Percentiles rank a stretch among this genome's conserved stretches.
Evolutionary conservation across 2,888 invertebrate genomes (phyloP).

Genomic region (Trypoxylon attenuatum): DNA sequence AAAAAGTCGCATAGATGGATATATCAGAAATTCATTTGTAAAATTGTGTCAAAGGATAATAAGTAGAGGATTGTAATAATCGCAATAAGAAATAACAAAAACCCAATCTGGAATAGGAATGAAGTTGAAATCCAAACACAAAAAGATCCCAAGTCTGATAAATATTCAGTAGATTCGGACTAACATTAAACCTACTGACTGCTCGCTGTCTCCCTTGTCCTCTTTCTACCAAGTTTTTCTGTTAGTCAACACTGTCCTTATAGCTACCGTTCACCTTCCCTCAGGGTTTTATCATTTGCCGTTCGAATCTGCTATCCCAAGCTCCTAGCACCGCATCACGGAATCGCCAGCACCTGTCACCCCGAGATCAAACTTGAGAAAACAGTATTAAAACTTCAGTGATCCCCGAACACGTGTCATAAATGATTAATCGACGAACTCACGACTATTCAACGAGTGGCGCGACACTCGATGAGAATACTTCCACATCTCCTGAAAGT

Average conservation of each 20-base stretch:
- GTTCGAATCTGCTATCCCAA: background rate
- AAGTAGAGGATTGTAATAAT: background rate
- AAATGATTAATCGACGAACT: background rate
- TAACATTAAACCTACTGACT: background rate
- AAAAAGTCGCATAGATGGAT: no score
- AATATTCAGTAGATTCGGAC: slow-evolving; percentile 25
- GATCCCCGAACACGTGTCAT: background rate
- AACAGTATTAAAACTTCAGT: background rate
- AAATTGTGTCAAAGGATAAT: no score
- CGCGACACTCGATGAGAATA: no score
- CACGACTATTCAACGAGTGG: no score
- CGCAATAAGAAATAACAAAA: background rate
- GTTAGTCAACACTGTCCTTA: no score
- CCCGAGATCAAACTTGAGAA: background rate
- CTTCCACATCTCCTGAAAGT: no score
- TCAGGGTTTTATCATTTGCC: background rate
- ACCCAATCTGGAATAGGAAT: background rate
- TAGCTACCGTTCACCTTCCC: background rate
- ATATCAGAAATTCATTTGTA: no score
- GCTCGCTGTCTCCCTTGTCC: background rate
- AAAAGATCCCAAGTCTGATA: slow-evolving; percentile 26
- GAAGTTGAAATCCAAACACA: slow-evolving; percentile 6
- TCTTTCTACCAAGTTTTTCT: background rate
- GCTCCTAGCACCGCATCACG: background rate
- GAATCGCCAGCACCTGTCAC: background rate